Evolutionary conservation across 2,113 vertebrate genomes (phyloP).

Genomic region (Turdus rufiventris): DNA sequence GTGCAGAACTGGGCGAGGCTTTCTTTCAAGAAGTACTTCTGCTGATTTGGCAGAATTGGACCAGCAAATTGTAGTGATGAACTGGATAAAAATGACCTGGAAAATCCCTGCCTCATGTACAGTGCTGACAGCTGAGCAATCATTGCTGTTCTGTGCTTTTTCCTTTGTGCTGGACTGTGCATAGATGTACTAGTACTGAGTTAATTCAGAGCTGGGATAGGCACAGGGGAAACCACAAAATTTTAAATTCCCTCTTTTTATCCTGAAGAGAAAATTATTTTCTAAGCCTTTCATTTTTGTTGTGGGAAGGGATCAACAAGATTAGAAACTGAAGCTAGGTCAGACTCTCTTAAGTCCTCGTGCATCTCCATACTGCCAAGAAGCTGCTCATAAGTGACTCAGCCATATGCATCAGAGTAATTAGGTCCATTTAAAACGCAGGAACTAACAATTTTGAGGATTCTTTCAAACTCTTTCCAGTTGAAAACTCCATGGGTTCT

Average conservation of each 20-base stretch:
- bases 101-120: conserved; percentile 53
- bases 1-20: not conserved
- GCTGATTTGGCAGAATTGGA: conserved; percentile 32
- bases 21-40: conserved; percentile 40
- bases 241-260: not conserved
- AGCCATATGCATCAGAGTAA: not conserved
- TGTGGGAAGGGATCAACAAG: not conserved
- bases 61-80: conserved; percentile 27
- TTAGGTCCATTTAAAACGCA: not conserved
- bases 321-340: not conserved
- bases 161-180: conserved; percentile 10
- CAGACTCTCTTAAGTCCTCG: not conserved
- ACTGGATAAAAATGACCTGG: conserved; percentile 46
- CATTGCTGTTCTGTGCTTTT: conserved; percentile 39
- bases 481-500: not conserved
- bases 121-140: conserved; percentile 56
- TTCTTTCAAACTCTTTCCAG: not conserved
- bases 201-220: not conserved
- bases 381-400: not conserved
- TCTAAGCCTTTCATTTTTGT: not conserved
- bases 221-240: not conserved
- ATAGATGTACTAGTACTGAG: not conserved
- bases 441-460: not conserved
- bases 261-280: not conserved
- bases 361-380: not conserved